Conservation (phyloP, 2,113 vertebrate species). For the Eclectus roratus region DNA sequence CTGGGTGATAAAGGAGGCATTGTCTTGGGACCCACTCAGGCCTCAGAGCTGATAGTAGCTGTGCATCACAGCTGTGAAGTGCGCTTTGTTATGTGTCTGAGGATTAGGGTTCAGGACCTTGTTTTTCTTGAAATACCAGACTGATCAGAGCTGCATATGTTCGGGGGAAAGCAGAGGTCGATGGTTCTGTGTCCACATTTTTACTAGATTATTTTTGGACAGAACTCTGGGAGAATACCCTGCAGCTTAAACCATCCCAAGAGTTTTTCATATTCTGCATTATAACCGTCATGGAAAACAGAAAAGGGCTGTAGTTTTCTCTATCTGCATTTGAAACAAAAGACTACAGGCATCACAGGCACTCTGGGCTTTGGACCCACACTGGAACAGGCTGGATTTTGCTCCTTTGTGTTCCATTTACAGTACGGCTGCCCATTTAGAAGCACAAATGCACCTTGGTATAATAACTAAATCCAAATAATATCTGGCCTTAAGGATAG, state of each 20-base stretch:
- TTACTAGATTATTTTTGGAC: constrained; percentile 86
- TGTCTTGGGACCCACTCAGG: constrained; percentile 90
- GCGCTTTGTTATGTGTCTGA: constrained; percentile 91
- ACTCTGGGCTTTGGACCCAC: constrained; percentile 43
- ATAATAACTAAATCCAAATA: constrained; percentile 58
- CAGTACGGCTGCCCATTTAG: constrained; percentile 49
- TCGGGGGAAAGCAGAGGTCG: constrained; percentile 83
- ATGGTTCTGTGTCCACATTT: constrained; percentile 86
- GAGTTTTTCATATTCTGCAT: constrained; percentile 73
- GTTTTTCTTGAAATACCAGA: constrained; percentile 91
- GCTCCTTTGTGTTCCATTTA: constrained; percentile 70
- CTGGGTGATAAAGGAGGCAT: constrained; percentile 91
- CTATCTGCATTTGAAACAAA: constrained; percentile 75
- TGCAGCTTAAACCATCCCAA: constrained; percentile 78
- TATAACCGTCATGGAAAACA: constrained; percentile 54
- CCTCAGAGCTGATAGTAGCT: constrained; percentile 83
- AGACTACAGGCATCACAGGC: constrained; percentile 31
- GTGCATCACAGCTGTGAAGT: constrained; percentile 91
- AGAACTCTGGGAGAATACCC: constrained; percentile 85
- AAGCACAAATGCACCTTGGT: constrained; percentile 51
- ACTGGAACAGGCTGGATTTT: constrained; percentile 52
- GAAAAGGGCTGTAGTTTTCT: constrained; percentile 67
- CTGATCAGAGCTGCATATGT: constrained; percentile 88
- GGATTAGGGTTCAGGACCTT: constrained; percentile 90
- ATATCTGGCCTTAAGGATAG: constrained; percentile 15